These are phyloP conservation scores for Nematopogon swammerdamellus DNA, from an alignment of 2,888 invertebrate genomes.

Conservation along the genomic window DNA sequence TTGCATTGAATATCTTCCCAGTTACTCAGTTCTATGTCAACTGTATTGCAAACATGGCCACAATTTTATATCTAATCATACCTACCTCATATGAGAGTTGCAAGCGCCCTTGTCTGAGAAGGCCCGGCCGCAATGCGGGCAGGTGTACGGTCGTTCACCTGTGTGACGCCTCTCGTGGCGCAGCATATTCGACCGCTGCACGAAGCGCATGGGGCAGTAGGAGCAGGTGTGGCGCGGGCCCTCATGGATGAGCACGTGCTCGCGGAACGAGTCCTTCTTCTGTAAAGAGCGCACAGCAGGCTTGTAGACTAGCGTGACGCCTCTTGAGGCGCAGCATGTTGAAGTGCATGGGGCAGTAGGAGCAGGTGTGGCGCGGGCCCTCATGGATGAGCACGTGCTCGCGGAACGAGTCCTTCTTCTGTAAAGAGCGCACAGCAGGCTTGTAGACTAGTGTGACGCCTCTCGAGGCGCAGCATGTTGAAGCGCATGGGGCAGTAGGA, in stretches of 20 bases:
- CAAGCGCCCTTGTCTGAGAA: constrained; percentile 60
- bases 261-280: constrained; percentile 56
- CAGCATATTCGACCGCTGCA: constrained; percentile 56
- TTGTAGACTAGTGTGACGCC: constrained; percentile 55
- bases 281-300: constrained; percentile 44
- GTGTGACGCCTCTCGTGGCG: constrained; percentile 57
- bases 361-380: constrained; percentile 57
- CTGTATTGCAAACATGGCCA: too few species aligned
- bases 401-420: constrained; percentile 56
- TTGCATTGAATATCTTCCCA: too few species aligned
- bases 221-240: constrained; percentile 58
- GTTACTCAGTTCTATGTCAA: too few species aligned
- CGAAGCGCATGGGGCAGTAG: constrained; percentile 58
- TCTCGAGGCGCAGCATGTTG: constrained; percentile 56
- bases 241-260: constrained; percentile 56
- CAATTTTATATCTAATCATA: too few species aligned
- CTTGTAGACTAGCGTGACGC: constrained; percentile 55
- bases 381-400: constrained; percentile 58
- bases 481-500: constrained; percentile 59
- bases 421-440: constrained; percentile 46
- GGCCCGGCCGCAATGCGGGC: constrained; percentile 46
- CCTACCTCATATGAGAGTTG: constrained; percentile 46
- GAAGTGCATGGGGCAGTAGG: constrained; percentile 58
- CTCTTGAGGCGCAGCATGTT: constrained; percentile 57
- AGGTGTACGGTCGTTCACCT: constrained; percentile 55